Evolutionary conservation across 2,113 vertebrate genomes (phyloP).

Genomic region (Andinoacara biseriatus): DNA sequence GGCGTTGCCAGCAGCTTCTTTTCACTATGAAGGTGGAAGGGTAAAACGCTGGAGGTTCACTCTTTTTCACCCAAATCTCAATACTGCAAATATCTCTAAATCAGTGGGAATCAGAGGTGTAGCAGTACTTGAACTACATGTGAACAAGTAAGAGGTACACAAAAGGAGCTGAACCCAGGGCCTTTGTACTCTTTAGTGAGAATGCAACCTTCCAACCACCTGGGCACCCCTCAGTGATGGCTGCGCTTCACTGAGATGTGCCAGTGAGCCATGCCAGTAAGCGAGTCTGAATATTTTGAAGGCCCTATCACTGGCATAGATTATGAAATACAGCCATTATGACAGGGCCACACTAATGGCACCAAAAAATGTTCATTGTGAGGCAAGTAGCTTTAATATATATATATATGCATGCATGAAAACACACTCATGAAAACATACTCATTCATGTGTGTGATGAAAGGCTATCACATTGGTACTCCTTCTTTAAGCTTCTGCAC

Average conservation of each 20-base stretch:
- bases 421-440: background rate
- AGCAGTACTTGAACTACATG: background rate
- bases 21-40: conserved; percentile 5
- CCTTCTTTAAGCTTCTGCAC: background rate
- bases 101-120: conserved; percentile 12
- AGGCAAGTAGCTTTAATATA: background rate
- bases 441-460: background rate
- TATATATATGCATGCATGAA: background rate
- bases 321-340: conserved; percentile 1
- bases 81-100: conserved; percentile 9
- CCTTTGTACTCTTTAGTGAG: background rate
- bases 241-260: conserved; percentile 13
- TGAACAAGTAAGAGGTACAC: background rate
- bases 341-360: background rate
- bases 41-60: background rate
- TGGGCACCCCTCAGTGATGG: conserved; percentile 28
- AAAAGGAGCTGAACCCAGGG: background rate
- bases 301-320: background rate
- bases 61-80: conserved; percentile 19
- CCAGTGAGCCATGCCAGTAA: conserved; percentile 19
- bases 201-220: conserved; percentile 38
- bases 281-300: conserved; percentile 8
- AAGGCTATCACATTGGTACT: background rate
- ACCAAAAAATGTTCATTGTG: background rate
- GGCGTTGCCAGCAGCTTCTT: conserved; percentile 7